These are phyloP conservation scores for Pungitius pungitius DNA, from an alignment of 2,113 vertebrate genomes.

Conservation along the genomic window DNA sequence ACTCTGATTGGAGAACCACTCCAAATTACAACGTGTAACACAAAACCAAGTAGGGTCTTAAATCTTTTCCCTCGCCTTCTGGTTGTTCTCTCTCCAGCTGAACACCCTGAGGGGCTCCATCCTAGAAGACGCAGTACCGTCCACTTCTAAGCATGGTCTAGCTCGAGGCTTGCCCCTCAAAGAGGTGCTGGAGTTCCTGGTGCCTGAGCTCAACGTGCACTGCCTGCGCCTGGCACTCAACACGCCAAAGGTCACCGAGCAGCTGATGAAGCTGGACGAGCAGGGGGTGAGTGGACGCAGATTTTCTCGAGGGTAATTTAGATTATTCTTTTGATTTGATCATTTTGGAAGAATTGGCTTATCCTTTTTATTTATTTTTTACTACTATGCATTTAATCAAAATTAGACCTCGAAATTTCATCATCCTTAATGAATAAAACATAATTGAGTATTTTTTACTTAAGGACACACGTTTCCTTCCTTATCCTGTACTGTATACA, in stretches of 20 bases:
- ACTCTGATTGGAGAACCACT: no score
- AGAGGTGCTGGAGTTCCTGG: slow-evolving; percentile 94
- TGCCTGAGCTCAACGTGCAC: slow-evolving; percentile 94
- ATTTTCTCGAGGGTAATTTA: background rate
- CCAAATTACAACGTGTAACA: background rate
- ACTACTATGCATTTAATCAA: slow-evolving; percentile 11
- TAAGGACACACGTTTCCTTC: background rate
- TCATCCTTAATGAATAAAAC: background rate
- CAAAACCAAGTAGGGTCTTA: background rate
- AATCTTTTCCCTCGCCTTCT: background rate
- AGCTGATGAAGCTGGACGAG: slow-evolving; percentile 98
- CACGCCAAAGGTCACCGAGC: slow-evolving; percentile 97
- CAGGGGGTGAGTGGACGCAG: slow-evolving; percentile 88
- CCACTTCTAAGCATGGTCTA: slow-evolving; percentile 95
- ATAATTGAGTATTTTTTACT: background rate
- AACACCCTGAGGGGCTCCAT: slow-evolving; percentile 94
- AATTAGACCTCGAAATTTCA: background rate
- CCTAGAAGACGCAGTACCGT: slow-evolving; percentile 93
- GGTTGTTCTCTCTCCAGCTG: slow-evolving; percentile 79
- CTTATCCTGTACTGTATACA: slow-evolving; percentile 5
- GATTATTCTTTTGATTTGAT: background rate
- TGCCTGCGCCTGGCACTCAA: slow-evolving; percentile 96
- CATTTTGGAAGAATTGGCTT: background rate
- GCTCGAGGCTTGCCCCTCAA: slow-evolving; percentile 95
- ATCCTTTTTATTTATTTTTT: background rate